Percentiles rank a stretch among this genome's conserved stretches.
Conservation (phyloP, 2,888 invertebrate genomes). For the Pseudococcus jackbeardsleyi region DNA sequence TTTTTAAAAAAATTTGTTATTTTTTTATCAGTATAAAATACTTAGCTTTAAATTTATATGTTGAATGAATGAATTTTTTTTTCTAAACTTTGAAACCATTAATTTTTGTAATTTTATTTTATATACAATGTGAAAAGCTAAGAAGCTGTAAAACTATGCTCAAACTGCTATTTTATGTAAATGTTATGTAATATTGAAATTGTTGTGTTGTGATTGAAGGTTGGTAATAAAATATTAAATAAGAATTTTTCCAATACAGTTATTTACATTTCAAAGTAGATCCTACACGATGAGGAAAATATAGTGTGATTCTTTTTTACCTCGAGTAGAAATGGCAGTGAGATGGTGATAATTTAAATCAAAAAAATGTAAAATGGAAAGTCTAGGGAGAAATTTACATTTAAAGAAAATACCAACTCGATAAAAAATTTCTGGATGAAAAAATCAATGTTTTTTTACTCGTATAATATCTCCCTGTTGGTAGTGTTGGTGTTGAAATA, state of each 20-base stretch:
- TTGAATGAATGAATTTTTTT: slow-evolving; percentile 6
- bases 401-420: background rate
- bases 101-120: slow-evolving; percentile 56
- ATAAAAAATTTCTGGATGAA: too few species aligned
- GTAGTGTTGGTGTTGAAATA: too few species aligned
- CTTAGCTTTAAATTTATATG: slow-evolving; percentile 38
- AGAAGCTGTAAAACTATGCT: slow-evolving; percentile 51
- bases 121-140: slow-evolving; percentile 48
- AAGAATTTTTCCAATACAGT: background rate
- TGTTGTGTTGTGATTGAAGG: slow-evolving; percentile 54
- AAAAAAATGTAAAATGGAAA: background rate
- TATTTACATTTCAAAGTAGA: too few species aligned
- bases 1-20: slow-evolving; percentile 49
- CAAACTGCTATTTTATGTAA: slow-evolving; percentile 52
- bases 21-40: slow-evolving; percentile 35
- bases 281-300: too few species aligned
- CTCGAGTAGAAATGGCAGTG: too few species aligned
- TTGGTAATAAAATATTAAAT: slow-evolving; percentile 51
- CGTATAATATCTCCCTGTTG: too few species aligned
- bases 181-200: slow-evolving; percentile 54
- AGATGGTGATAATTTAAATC: too few species aligned
- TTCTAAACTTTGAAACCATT: slow-evolving; percentile 47
- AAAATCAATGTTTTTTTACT: too few species aligned
- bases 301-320: too few species aligned
- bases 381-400: too few species aligned